Evolutionary conservation across 2,888 invertebrate species (phyloP).

Genomic region (Orthosia gothica): DNA sequence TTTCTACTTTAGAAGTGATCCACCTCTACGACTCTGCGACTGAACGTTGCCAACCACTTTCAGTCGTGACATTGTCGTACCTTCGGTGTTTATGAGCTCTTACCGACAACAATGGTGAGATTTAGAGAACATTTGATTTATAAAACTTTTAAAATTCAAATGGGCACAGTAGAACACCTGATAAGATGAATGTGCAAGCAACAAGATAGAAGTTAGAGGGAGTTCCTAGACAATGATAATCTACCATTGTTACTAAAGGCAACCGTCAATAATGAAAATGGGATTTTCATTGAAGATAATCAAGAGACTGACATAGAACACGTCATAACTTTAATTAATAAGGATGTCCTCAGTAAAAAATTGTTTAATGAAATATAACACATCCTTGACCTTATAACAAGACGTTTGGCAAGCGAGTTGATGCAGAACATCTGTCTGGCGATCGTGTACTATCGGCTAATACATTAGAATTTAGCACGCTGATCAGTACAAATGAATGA

Average conservation of each 20-base stretch:
- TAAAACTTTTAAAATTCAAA: conserved; percentile 44
- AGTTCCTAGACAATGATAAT: neutral
- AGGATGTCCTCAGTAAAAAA: conserved; percentile 8
- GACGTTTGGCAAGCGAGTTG: conserved; percentile 33
- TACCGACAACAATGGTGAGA: conserved; percentile 62
- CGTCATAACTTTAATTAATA: neutral
- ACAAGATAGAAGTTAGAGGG: neutral
- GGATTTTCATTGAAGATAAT: conserved; percentile 13
- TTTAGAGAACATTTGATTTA: conserved; percentile 46
- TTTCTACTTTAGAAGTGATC: conserved; percentile 77
- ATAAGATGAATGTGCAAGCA: conserved; percentile 12
- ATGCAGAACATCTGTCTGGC: conserved; percentile 27
- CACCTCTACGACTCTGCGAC: conserved; percentile 63
- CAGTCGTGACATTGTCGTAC: conserved; percentile 74
- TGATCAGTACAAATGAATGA: conserved; percentile 72
- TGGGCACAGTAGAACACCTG: conserved; percentile 29
- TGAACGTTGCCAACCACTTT: conserved; percentile 65
- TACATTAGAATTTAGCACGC: conserved; percentile 26
- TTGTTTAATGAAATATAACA: conserved; percentile 21
- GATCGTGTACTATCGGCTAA: conserved; percentile 16
- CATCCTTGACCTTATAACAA: conserved; percentile 28
- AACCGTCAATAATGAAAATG: neutral
- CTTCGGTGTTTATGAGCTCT: conserved; percentile 69
- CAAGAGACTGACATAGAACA: neutral
- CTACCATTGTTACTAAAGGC: neutral